Evolutionary conservation across 2,888 invertebrate genomes (phyloP), one percentile per base, ranked within the genome.

Genomic region (Deilephila elpenor): DNA sequence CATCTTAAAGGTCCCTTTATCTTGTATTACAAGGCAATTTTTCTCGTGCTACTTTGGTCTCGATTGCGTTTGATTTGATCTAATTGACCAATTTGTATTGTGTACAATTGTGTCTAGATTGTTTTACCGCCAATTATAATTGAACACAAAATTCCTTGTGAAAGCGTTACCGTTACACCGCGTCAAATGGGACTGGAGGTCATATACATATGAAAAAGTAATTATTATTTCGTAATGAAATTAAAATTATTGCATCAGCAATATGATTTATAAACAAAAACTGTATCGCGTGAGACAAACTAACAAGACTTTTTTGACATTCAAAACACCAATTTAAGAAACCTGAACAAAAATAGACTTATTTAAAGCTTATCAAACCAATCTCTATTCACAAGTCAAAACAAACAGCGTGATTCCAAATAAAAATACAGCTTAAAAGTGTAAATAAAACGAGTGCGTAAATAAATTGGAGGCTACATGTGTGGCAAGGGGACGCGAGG

Each of bases 301-400:
- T 53, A 17, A 53, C 19, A 53, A 19, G 17, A 0, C 53, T 53
- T 53, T 53, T 53, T 53, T 19, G n/a, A 56, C 7, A n/a, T n/a
- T 56, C 17, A 8, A 51, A 51, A 14, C 4, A 17, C 0, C 19
- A 3, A 19, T n/a, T 19, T n/a, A 56, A n/a, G 20, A 44, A 44
- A n/a, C 37, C 20, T 8, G 5, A 20, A 11, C 20, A 14, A 64
- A 67, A 51, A 67, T 51, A 29, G 25, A 67, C 14, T 51, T 37
- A 44, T 64, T 64, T 64, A 67, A n/a, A 77, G 29, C 20, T 67
- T 25, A 67, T 51, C 51, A 67, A 67, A 44, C 14, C 17, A 20
- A 67, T 67, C 67, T 44, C 64, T 51, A 67, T 51, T 29, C 67
- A 51, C 51, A 67, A 67, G 67, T 67, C 44, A 67, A 51, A 51